Evolutionary conservation across 2,113 vertebrate genomes (phyloP).

Genomic region (Petaurus breviceps): DNA sequence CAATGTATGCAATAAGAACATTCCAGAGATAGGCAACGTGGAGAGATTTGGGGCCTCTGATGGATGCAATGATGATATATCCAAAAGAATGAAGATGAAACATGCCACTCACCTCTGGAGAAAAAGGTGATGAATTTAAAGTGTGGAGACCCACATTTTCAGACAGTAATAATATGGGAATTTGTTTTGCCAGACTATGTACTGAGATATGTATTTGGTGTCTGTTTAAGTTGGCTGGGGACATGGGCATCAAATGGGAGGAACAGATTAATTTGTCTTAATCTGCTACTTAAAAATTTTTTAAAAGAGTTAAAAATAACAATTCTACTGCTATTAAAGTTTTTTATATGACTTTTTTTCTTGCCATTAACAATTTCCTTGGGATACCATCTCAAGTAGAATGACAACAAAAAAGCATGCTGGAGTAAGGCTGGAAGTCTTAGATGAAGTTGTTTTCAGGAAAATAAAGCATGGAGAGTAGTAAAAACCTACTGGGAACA

Average conservation of each 20-base stretch:
- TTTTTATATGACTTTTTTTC: background rate
- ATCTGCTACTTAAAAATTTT: background rate
- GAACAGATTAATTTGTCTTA: background rate
- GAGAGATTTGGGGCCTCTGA: background rate
- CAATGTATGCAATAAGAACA: background rate
- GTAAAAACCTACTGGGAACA: background rate
- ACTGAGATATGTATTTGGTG: background rate
- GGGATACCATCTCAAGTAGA: background rate
- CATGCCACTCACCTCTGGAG: accelerated
- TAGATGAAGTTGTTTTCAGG: background rate
- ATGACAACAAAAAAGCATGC: no score
- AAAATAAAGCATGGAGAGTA: background rate
- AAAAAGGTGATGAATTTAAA: background rate
- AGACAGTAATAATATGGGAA: background rate
- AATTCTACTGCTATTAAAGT: background rate
- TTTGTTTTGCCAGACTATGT: background rate
- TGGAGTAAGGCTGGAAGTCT: background rate
- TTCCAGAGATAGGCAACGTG: background rate
- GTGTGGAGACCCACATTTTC: background rate
- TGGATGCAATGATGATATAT: background rate
- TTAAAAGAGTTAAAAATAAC: background rate
- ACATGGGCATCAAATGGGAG: background rate
- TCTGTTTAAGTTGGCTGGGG: background rate
- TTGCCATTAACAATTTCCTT: background rate
- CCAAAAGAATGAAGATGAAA: background rate